Percentiles rank a stretch among this genome's conserved stretches.
Evolutionary conservation across 1,140 invertebrate species (phyloP).

Genomic region (Holcopasites calliopsidis): DNA sequence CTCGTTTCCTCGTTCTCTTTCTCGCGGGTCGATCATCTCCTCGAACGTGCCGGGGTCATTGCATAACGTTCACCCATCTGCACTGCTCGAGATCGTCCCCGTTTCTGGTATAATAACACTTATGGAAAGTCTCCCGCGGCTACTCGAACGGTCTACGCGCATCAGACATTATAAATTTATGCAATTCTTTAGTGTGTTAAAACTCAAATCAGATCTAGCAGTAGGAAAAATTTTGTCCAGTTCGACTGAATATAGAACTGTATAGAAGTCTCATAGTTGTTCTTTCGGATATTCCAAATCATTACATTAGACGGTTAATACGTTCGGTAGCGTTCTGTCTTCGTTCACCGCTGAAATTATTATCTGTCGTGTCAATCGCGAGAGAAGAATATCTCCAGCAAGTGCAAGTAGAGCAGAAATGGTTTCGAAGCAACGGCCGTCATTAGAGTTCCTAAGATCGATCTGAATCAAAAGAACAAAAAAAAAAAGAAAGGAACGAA

Average conservation of each 20-base stretch:
- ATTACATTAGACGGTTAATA: conserved; percentile 11
- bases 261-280: no score
- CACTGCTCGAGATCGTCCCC: conserved; percentile 32
- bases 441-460: background rate
- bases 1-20: background rate
- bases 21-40: conserved; percentile 30
- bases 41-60: conserved; percentile 28
- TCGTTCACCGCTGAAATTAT: background rate
- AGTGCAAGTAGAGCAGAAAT: conserved; percentile 29
- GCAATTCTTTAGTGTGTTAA: background rate
- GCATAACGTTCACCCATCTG: conserved; percentile 35
- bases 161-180: background rate
- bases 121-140: conserved; percentile 1
- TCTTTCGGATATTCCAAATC: background rate
- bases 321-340: background rate
- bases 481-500: background rate
- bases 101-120: conserved; percentile 26
- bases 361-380: background rate
- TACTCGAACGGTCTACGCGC: background rate
- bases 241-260: background rate
- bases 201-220: background rate
- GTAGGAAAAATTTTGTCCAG: no score
- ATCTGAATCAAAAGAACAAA: no score
- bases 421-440: background rate
- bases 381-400: background rate